Base-by-base conservation (phyloP, 2,113 vertebrate genomes). In the Anoplopoma fimbria region DNA sequence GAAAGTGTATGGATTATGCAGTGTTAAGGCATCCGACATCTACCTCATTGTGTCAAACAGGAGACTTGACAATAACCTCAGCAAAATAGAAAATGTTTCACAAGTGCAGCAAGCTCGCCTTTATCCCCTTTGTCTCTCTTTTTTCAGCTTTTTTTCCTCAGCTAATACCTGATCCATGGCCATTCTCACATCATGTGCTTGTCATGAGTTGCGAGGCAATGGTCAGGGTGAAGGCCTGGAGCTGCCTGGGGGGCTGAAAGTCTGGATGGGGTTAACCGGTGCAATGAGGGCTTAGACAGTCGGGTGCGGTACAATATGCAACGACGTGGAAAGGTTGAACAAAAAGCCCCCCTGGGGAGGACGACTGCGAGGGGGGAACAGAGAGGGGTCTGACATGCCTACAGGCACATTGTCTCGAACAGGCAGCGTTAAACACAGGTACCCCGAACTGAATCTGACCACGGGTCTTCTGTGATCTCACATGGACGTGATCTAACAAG, bases 101-200 rank as follows among this genome's bases (percentile, higher is more conserved):
- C 49, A 21, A 57, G 45, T 27, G 42, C 74, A 86, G 29, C 49
- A 75, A 68, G 77, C 45, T 75, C 0, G 2, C 51, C 33, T 83
- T 79, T 76, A 80, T 83, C 81, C 81, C 87, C 23, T 57, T 69
- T 82, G 78, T 82, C 77, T 81, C 70, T 70, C 33, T 51, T 34
- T 12, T 40, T 38, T 6, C n/a, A 4, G 12, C 55, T 67, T 79
- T 74, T 76, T 68, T 81, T n/a, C n/a, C 82, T 79, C 45, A 31
- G 82, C 75, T 91, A 86, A 89, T 82, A 88, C 85, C 88, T 88
- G 85, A 89, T 80, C 80, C 82, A 49, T 45, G 65, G 79, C 82
- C 82, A 75, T 72, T 81, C 81, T 87, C 84, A 73, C 87, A 87
- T 90, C 94, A 95, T 92, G 93, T 94, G 94, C 90, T 83, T 81